Evolutionary conservation across 64 coral and sea anemone species (phyloP), one percentile per base, ranked within the genome.

Genomic region (Hydrozoanthus tunicans): DNA sequence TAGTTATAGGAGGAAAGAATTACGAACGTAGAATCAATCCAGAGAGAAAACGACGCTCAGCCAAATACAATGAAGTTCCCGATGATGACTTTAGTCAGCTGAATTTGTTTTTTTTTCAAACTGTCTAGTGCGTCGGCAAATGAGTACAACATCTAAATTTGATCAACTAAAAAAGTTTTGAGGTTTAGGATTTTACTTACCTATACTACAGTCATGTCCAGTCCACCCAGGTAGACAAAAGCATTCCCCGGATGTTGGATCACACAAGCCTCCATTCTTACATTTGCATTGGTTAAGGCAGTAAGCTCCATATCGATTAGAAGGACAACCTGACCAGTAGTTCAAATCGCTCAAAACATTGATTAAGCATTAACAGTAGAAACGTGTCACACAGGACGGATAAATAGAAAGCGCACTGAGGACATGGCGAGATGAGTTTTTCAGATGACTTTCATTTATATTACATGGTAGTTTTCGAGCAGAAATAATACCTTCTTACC

Each of bases 301-400:
- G 56, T 88, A 88, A 26, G 56, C 84, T 60, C 84, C 84, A 58
- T 61, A 88, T 56, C 84, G 84, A 88, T 88, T 88, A 26, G 84
- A 74, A 14, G 84, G 84, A 12, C 84, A 88, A 75, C 84, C 84
- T 88, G 84, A 59, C 82, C 53, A 3, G 67, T 88, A 70, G 17
- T 82, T 82, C 11, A 82, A 51, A 32, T 62, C 7, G 43, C 9
- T 25, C 11, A 63, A 11, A 62, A 14, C 15, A 62, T 43, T 32
- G 9, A 43, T 0, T 10, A 9, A 27, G 6, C 27, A 24, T 9
- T 59, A 20, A 10, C 32, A 11, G 9, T 51, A 27, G 0, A n/a
- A 1, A 3, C 14, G 3, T 14, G 15, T 3, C 15, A 26, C 32
- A 43, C 32, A 43, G 32, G 32, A 43, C 32, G 32, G 32, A 43